These are phyloP conservation scores for Zeus faber DNA, from an alignment of 2,113 vertebrate genomes.

Conservation along the genomic window DNA sequence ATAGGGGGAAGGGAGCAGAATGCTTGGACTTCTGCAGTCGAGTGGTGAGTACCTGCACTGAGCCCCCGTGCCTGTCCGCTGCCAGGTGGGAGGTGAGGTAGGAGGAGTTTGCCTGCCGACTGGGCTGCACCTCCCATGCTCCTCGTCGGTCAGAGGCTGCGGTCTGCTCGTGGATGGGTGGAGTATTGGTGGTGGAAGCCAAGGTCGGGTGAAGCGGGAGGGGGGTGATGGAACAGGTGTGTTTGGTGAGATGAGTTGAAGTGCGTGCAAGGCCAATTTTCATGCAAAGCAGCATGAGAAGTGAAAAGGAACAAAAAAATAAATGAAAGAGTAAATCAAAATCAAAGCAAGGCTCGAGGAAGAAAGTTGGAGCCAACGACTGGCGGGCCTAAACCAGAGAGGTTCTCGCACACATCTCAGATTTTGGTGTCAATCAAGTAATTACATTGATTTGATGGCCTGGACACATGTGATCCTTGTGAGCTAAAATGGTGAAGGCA, in stretches of 20 bases:
- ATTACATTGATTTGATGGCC: neutral
- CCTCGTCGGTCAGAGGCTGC: conserved; percentile 90
- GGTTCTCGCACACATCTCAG: conserved; percentile 16
- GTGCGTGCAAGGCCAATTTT: conserved; percentile 51
- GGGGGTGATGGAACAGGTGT: conserved; percentile 49
- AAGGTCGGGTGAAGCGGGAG: conserved; percentile 30
- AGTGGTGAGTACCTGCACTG: conserved; percentile 90
- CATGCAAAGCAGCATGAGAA: conserved; percentile 71
- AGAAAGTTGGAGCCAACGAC: conserved; percentile 65
- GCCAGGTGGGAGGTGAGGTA: conserved; percentile 97
- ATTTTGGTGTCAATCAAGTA: conserved; percentile 9
- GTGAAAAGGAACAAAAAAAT: conserved; percentile 46
- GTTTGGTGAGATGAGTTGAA: conserved; percentile 54
- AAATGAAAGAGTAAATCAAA: conserved; percentile 59
- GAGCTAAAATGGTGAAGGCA: no score
- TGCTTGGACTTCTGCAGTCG: conserved; percentile 44
- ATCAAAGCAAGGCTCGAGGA: conserved; percentile 75
- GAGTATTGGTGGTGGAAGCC: conserved; percentile 46
- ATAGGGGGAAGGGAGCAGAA: no score
- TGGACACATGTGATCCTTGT: neutral
- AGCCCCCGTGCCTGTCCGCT: conserved; percentile 97
- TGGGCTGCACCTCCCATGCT: conserved; percentile 96
- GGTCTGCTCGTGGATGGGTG: conserved; percentile 76
- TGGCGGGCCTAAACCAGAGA: conserved; percentile 51
- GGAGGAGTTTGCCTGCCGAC: conserved; percentile 94